Evolutionary conservation across 2,113 vertebrate species (phyloP).

Genomic region (Clupea harengus): DNA sequence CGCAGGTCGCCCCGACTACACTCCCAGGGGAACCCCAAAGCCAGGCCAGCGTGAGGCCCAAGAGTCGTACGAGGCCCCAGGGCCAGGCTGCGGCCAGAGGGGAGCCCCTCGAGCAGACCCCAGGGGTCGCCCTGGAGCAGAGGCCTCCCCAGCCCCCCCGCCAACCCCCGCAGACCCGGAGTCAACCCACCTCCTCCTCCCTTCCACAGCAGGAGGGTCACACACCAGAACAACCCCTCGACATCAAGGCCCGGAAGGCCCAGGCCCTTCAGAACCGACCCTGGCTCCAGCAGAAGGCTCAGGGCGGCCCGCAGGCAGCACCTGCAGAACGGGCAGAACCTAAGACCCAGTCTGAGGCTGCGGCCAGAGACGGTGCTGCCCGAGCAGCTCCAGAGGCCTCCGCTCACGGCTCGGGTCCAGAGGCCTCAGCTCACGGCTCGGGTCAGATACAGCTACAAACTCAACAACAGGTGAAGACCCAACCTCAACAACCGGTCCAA

Average conservation of each 20-base stretch:
- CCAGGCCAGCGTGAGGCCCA: slow-evolving; percentile 28
- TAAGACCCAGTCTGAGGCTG: slow-evolving; percentile 6
- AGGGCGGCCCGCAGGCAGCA: slow-evolving; percentile 9
- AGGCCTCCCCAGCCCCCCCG: neutral
- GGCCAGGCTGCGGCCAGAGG: slow-evolving; percentile 21
- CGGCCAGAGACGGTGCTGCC: slow-evolving; percentile 17
- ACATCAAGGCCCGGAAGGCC: slow-evolving; percentile 61
- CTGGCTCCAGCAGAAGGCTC: slow-evolving; percentile 65
- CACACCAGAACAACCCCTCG: slow-evolving; percentile 45
- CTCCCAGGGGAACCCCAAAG: neutral
- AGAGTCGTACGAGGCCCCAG: slow-evolving; percentile 33
- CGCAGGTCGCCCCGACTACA: too few relatives aligned
- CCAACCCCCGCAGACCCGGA: neutral
- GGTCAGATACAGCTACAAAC: neutral
- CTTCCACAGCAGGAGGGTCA: slow-evolving; percentile 5
- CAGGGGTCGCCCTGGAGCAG: neutral
- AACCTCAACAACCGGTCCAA: neutral
- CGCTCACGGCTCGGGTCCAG: too few relatives aligned
- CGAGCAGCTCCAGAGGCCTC: too few relatives aligned
- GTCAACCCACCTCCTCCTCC: too few relatives aligned
- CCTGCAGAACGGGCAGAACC: neutral
- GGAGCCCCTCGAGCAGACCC: neutral
- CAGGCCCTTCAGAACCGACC: slow-evolving; percentile 65
- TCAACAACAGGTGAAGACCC: slow-evolving; percentile 11
- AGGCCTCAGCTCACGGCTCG: too few relatives aligned